Evolutionary conservation across 2,888 invertebrate genomes (phyloP).

Genomic region (Hyalella azteca): DNA sequence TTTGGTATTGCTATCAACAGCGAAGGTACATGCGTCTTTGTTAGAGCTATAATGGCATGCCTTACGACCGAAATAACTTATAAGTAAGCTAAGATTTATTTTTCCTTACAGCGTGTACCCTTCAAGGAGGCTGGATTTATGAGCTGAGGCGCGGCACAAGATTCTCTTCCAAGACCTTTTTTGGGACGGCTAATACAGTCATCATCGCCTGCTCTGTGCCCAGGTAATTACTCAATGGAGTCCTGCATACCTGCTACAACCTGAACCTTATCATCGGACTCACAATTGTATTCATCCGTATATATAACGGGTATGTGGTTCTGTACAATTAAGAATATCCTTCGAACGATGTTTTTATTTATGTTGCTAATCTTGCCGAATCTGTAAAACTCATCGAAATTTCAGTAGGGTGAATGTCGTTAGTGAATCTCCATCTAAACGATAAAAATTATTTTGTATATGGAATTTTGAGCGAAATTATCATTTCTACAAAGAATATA

Average conservation of each 20-base stretch:
- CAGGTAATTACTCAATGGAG: slow-evolving; percentile 28
- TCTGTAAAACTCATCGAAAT: no score
- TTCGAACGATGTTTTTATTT: no score
- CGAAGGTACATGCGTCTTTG: slow-evolving; percentile 29
- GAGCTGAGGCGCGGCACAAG: neutral
- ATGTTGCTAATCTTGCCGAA: no score
- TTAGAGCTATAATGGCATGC: slow-evolving; percentile 35
- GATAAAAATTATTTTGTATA: no score
- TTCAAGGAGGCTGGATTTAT: slow-evolving; percentile 19
- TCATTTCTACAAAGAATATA: no score
- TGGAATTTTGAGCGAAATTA: no score
- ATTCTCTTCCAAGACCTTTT: neutral
- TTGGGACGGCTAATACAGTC: slow-evolving; percentile 24
- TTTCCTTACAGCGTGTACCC: slow-evolving; percentile 34
- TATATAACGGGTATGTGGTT: no score
- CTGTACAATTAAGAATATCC: no score
- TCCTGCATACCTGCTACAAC: neutral
- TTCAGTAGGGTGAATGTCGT: no score
- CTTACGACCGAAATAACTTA: slow-evolving; percentile 20
- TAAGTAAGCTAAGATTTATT: slow-evolving; percentile 33
- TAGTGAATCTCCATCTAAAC: no score
- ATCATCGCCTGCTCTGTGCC: slow-evolving; percentile 17
- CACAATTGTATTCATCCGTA: no score
- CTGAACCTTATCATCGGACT: no score
- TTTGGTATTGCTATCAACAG: slow-evolving; percentile 30